phyloP scores from a whole-genome alignment of 2,113 vertebrate species.

The Petroica traversi region DNA sequence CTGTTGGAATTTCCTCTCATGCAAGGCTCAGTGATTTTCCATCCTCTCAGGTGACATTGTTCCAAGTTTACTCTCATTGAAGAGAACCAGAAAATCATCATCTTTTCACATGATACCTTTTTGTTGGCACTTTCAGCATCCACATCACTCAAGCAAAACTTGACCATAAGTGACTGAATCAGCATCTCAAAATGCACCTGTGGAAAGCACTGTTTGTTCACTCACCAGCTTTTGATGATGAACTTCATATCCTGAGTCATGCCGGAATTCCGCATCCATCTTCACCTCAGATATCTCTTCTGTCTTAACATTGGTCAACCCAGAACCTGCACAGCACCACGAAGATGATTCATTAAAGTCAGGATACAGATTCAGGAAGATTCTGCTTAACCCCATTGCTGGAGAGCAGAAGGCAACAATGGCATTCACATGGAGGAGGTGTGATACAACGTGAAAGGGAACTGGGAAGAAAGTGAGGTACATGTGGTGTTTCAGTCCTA shows the following conservation, averaged over 20 bases:
- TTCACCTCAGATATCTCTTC: constrained; percentile 90
- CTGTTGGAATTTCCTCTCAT: not conserved
- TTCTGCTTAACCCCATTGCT: not conserved
- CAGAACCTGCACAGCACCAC: constrained; percentile 78
- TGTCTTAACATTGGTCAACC: constrained; percentile 89
- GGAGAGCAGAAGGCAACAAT: not conserved
- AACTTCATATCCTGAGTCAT: constrained; percentile 92
- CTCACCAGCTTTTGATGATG: constrained; percentile 96
- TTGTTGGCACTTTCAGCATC: not conserved
- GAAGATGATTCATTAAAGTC: not conserved
- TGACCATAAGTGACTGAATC: not conserved
- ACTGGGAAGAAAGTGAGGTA: not conserved
- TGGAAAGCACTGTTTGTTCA: not conserved
- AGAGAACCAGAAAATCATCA: not conserved
- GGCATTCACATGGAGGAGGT: not conserved
- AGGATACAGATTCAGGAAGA: not conserved
- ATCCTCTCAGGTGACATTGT: not conserved
- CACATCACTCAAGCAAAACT: not conserved
- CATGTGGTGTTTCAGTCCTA: not conserved
- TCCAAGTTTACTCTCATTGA: not conserved
- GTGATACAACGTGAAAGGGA: not conserved
- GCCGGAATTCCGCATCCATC: constrained; percentile 91
- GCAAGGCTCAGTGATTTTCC: not conserved
- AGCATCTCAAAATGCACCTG: rapidly evolving
- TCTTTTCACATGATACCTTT: not conserved